Evolutionary conservation across 2,797 vertebrate species (phyloP).

Genomic region (Enteromius paludinosus): DNA sequence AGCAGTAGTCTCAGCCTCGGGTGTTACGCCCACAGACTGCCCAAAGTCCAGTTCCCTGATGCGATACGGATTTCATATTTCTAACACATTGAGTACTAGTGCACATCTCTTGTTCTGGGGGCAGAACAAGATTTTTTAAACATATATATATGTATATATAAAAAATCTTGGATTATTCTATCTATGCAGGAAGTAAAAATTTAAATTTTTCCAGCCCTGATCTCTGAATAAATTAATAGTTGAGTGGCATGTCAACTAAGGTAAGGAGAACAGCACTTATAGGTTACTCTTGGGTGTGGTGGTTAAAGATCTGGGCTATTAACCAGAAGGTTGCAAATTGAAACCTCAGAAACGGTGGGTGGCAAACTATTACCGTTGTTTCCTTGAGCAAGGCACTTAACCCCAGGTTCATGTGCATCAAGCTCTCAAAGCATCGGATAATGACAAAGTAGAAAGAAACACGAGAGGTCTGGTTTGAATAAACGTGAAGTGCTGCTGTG

Average conservation of each 20-base stretch:
- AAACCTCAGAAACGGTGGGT: not conserved
- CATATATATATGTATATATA: not conserved
- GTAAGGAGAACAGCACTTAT: not conserved
- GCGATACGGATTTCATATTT: not conserved
- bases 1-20: constrained; percentile 51
- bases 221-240: not conserved
- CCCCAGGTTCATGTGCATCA: constrained; percentile 3
- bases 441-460: not conserved
- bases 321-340: not conserved
- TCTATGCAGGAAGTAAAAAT: not conserved
- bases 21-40: constrained; percentile 14
- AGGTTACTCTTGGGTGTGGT: not conserved
- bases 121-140: not conserved
- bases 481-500: not conserved
- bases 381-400: constrained; percentile 2
- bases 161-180: not conserved
- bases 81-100: not conserved
- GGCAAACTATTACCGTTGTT: not conserved
- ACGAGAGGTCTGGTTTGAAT: not conserved
- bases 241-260: not conserved
- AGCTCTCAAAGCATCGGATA: not conserved
- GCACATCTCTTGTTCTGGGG: not conserved
- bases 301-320: not conserved
- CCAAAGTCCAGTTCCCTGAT: constrained; percentile 3
- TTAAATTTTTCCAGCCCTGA: not conserved